Evolutionary conservation across 2,113 vertebrate genomes (phyloP), one percentile per base, ranked within the genome.

Genomic region (Oryzias woworae): DNA sequence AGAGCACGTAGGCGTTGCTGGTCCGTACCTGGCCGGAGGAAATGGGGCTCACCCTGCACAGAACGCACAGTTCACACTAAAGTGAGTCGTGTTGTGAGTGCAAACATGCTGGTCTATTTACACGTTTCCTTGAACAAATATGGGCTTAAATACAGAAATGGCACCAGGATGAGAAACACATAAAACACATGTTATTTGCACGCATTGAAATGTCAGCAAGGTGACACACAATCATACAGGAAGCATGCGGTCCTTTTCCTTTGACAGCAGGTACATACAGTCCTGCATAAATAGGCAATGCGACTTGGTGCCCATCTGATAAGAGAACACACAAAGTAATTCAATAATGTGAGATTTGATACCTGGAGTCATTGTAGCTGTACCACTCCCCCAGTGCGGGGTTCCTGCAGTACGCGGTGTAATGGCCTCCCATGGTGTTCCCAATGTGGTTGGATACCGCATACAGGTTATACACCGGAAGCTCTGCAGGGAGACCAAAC

Each of bases 391-490:
- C 94, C 7, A 94, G 92, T 22, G 85, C 75, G 0, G 95, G 92
- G 80, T 92, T 96, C 66, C 91, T 95, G 88, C 97, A 98, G 89
- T 94, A 98, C n/a, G 96, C 94, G 0, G 96, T 98, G 83, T 98
- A 98, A 67, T 98, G 97, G 44, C 97, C 96, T 14, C 96, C 96
- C 92, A 97, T 86, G 51, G 95, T 94, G 78, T 94, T 98, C 66
- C 97, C 97, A 0, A 94, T 94, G 92, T 98, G 96, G 87, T 98
- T 98, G 85, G 97, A 98, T 61, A 98, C 93, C 0, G 96, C 95
- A 0, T 97, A 98, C 73, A 98, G 92, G 88, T 96, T 97, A 84
- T 98, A 98, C 77, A 95, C 76, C 1, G 93, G 83, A 0, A 94
- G 94, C 71, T 93, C 96, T 98, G 90, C 0, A 20, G 59, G 69